Percentiles rank a stretch among this genome's conserved stretches.
phyloP scores from a whole-genome alignment of 2,113 vertebrate species.

The Notarius quadriscutis region DNA sequence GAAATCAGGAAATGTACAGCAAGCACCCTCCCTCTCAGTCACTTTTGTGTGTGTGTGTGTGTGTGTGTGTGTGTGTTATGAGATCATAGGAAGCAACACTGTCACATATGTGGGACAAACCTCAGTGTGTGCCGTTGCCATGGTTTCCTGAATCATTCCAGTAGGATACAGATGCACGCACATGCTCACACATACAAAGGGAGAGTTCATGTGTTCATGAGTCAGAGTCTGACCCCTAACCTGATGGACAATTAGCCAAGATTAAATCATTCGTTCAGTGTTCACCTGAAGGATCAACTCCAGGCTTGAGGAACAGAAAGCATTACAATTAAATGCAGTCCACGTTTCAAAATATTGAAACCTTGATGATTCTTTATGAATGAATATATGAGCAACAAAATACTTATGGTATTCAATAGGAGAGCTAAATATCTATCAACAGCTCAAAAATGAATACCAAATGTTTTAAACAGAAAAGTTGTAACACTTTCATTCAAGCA shows the following conservation, averaged over 20 bases:
- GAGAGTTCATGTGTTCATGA: slow-evolving; percentile 15
- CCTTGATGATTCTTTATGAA: background rate
- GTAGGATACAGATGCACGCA: background rate
- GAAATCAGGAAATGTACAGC: background rate
- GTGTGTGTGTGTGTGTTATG: slow-evolving; percentile 30
- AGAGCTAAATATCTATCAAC: background rate
- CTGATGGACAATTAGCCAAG: background rate
- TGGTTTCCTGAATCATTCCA: slow-evolving; percentile 40
- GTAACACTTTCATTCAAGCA: background rate
- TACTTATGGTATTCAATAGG: background rate
- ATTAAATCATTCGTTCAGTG: background rate
- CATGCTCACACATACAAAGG: background rate
- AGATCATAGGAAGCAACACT: slow-evolving; percentile 46
- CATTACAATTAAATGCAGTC: background rate
- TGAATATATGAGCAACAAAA: background rate
- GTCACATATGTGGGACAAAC: slow-evolving; percentile 45
- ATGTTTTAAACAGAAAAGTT: background rate
- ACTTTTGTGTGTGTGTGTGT: no score
- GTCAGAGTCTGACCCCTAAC: slow-evolving; percentile 19
- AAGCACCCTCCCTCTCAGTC: background rate
- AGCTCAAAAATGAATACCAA: background rate
- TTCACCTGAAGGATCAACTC: background rate
- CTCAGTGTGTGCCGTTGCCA: slow-evolving; percentile 43
- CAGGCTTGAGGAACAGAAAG: background rate
- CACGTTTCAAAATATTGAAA: background rate